Evolutionary conservation across 2,797 vertebrate species (phyloP).

Genomic region (Heliangelus exortis): DNA sequence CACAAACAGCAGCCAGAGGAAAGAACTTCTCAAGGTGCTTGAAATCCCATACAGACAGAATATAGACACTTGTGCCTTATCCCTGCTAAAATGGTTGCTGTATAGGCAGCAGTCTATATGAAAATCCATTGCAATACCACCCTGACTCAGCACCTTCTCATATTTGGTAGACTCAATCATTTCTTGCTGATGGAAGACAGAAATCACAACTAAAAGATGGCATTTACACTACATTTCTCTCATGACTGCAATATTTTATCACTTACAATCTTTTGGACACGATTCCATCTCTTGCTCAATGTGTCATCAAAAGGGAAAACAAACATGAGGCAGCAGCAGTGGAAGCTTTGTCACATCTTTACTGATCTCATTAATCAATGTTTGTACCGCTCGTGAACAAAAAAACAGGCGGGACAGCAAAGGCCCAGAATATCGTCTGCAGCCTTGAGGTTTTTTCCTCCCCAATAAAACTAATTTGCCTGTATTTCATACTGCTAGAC

Average conservation of each 20-base stretch:
- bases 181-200: constrained; percentile 27
- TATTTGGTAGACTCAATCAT: constrained; percentile 41
- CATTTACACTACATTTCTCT: constrained; percentile 44
- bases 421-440: not conserved
- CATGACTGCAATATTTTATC: constrained; percentile 37
- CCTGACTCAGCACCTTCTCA: constrained; percentile 7
- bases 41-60: not conserved
- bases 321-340: constrained; percentile 1
- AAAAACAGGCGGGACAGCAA: constrained; percentile 8
- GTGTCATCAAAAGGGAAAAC: constrained; percentile 49
- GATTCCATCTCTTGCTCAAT: not conserved
- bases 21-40: not conserved
- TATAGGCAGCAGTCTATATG: constrained; percentile 41
- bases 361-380: constrained; percentile 40
- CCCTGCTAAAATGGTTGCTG: constrained; percentile 11
- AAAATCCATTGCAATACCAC: constrained; percentile 33
- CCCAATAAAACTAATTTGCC: not conserved
- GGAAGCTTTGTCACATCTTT: constrained; percentile 37
- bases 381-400: not conserved
- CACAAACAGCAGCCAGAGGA: not conserved
- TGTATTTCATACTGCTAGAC: not conserved
- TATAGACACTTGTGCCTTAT: not conserved
- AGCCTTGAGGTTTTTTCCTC: not conserved
- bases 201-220: constrained; percentile 41
- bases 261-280: constrained; percentile 38